Base-by-base conservation (phyloP, 2,113 vertebrate species). In the Thamnaconus septentrionalis region DNA sequence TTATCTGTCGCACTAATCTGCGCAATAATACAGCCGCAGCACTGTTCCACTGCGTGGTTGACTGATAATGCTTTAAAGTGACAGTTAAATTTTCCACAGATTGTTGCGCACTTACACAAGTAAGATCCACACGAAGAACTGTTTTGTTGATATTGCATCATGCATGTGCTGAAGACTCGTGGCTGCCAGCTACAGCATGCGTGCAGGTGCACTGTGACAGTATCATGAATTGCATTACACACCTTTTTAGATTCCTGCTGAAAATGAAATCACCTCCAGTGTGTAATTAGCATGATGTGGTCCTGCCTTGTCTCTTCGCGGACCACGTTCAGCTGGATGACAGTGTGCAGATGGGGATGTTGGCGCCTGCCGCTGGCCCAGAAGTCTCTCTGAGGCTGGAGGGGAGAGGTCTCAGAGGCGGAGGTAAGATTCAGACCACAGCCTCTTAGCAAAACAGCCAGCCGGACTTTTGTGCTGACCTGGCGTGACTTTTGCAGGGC, bases 351-450 rank as follows among this genome's bases (percentile, higher is more conserved):
- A 90, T 98, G 79, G 87, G 79, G 66, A 89, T 91, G 62, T 84
- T 95, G 87, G 89, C 93, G 73, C 83, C 88, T 51, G 78, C 77
- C 41, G 85, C 91, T 84, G 90, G 80, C 64, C 51, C 74, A 69
- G 93, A 95, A 73, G 81, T 98, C 76, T 95, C 91, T 73, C 69
- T 98, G 64, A 90, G 87, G 3, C 93, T 99, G 88, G 93, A 94
- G 75, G 94, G 95, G 85, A 90, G 87, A 90, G 97, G 95, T 42
- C 91, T 96, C 63, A 93, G 89, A 91, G 97, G 97, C 65, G 97
- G 96, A 94, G 97, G 97, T 98, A 92, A 67, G 78, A 56, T 31
- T 40, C 9, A 73, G 71, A 70, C 9, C 10, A 40, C 4, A 2
- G 11, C 10, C 46, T 56, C 5, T 53, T 12, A 66, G 52, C 31